phyloP scores from a whole-genome alignment of 2,113 vertebrate species.

The Salminus brasiliensis region DNA sequence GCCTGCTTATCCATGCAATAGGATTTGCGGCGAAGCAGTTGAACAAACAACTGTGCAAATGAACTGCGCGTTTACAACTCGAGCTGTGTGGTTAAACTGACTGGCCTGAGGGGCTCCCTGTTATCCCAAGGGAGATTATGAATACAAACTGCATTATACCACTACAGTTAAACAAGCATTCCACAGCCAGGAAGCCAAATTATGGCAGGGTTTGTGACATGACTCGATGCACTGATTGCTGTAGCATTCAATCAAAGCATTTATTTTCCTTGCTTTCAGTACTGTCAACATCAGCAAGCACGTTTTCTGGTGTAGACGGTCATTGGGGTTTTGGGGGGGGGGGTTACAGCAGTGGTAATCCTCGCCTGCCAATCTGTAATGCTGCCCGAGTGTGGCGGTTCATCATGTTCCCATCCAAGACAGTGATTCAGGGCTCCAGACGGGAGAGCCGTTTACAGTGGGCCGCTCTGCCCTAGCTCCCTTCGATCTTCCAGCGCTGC shows the following conservation, averaged over 20 bases:
- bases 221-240: not conserved
- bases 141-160: not conserved
- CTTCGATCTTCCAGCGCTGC: constrained; percentile 34
- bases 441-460: constrained; percentile 8
- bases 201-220: not conserved
- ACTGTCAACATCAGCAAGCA: not conserved
- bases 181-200: not conserved
- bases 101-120: not conserved
- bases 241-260: not conserved
- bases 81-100: constrained; percentile 36
- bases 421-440: constrained; percentile 15
- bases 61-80: constrained; percentile 6
- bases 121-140: constrained; percentile 5
- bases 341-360: not conserved
- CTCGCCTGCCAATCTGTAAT: constrained; percentile 23
- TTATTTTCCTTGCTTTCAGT: not conserved
- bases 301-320: not conserved
- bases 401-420: constrained; percentile 5
- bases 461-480: not conserved
- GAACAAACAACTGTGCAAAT: constrained; percentile 40
- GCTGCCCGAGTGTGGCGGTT: constrained; percentile 1
- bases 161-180: not conserved
- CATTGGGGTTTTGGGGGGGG: not conserved
- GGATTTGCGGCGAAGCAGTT: constrained; percentile 22
- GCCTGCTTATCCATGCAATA: constrained; percentile 38